phyloP scores from a whole-genome alignment of 2,113 vertebrate genomes.

The Dendrocopos noguchii region DNA sequence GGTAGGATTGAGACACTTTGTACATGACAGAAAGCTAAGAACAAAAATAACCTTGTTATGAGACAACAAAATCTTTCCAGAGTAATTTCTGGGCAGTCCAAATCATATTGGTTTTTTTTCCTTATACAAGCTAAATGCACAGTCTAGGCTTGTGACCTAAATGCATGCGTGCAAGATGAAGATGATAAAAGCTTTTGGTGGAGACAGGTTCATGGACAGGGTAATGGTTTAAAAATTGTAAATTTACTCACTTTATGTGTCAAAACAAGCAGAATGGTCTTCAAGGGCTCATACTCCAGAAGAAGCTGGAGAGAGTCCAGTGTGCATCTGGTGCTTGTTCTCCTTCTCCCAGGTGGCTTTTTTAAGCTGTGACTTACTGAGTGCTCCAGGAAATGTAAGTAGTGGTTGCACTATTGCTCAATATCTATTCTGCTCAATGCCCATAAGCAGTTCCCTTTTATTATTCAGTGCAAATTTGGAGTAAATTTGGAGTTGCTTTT shows the following conservation, averaged over 20 bases:
- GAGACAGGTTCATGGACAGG: neutral
- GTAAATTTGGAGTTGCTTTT: neutral
- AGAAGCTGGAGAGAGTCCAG: neutral
- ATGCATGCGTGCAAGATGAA: neutral
- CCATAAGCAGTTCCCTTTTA: neutral
- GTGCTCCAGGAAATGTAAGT: neutral
- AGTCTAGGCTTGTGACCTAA: neutral
- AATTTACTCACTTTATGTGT: neutral
- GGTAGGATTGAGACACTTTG: neutral
- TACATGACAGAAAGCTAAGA: neutral
- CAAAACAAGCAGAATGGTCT: neutral
- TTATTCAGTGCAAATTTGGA: neutral
- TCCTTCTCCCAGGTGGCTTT: neutral
- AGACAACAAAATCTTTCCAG: neutral
- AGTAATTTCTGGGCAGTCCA: neutral
- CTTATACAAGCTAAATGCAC: neutral
- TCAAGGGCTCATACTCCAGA: neutral
- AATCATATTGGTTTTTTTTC: neutral
- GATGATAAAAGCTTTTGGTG: neutral
- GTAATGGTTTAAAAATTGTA: neutral
- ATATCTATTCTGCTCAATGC: neutral
- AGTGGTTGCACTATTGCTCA: neutral
- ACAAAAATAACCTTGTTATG: neutral
- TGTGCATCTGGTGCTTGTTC: neutral
- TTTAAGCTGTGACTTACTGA: accelerated